Conservation (phyloP, 2,797 vertebrate species). For the Molossus alvarezi region DNA sequence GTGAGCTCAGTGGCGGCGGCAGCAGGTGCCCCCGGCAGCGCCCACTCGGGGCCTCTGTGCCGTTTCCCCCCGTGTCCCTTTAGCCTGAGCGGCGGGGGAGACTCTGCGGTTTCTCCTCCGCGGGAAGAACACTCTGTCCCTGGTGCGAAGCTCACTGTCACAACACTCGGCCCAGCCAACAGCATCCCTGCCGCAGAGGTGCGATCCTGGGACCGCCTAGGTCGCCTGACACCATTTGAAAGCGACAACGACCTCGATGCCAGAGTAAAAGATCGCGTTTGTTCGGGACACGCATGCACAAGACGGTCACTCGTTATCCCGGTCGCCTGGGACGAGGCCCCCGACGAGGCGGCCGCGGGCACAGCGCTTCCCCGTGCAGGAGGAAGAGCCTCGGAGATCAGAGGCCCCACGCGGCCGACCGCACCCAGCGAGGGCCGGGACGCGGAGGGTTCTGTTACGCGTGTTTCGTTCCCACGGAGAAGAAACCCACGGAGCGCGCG, state of each 20-base stretch:
- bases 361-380: background rate
- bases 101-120: background rate
- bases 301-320: background rate
- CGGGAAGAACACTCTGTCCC: rapidly evolving
- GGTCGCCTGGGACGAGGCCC: background rate
- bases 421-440: too few species aligned
- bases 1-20: background rate
- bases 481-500: too few species aligned
- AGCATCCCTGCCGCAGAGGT: background rate
- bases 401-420: too few species aligned
- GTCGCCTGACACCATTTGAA: background rate
- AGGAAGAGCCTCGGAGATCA: background rate
- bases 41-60: background rate
- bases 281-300: background rate
- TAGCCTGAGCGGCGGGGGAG: rapidly evolving
- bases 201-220: background rate
- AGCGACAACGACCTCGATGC: background rate
- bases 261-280: background rate
- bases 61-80: too few species aligned
- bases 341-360: background rate
- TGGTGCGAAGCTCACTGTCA: background rate
- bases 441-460: too few species aligned
- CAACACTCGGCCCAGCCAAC: background rate
- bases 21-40: background rate
- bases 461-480: too few species aligned